Percentiles rank a stretch among this genome's conserved stretches.
Evolutionary conservation across 2,113 vertebrate genomes (phyloP).

Genomic region (Ciconia boyciana): DNA sequence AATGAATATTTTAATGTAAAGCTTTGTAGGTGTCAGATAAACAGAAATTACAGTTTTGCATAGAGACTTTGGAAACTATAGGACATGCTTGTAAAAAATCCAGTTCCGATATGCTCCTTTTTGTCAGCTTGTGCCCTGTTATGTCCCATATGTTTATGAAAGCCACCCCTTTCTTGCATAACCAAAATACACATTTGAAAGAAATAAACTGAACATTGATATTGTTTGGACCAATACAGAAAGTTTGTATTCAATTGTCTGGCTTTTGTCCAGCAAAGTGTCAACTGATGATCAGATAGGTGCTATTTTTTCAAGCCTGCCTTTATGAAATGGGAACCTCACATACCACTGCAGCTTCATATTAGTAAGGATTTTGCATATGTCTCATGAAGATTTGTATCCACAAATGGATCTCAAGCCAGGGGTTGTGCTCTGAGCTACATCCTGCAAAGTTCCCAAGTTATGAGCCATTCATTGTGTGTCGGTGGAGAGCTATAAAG

Average conservation of each 20-base stretch:
- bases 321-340: neutral
- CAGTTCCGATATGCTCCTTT: neutral
- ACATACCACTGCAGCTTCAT: neutral
- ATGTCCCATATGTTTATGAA: neutral
- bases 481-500: neutral
- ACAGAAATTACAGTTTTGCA: neutral
- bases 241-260: neutral
- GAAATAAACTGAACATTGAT: neutral
- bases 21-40: neutral
- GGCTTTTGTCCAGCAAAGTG: neutral
- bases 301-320: neutral
- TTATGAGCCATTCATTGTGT: neutral
- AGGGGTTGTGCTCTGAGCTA: neutral
- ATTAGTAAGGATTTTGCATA: neutral
- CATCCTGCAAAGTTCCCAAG: neutral
- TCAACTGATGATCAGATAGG: neutral
- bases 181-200: neutral
- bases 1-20: neutral
- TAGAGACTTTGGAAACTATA: neutral
- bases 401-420: neutral
- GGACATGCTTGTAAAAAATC: neutral
- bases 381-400: neutral
- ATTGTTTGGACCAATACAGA: neutral
- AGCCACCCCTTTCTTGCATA: neutral
- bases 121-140: neutral